Evolutionary conservation across 1,140 invertebrate species (phyloP).

Genomic region (Atopsyche davidsoni): DNA sequence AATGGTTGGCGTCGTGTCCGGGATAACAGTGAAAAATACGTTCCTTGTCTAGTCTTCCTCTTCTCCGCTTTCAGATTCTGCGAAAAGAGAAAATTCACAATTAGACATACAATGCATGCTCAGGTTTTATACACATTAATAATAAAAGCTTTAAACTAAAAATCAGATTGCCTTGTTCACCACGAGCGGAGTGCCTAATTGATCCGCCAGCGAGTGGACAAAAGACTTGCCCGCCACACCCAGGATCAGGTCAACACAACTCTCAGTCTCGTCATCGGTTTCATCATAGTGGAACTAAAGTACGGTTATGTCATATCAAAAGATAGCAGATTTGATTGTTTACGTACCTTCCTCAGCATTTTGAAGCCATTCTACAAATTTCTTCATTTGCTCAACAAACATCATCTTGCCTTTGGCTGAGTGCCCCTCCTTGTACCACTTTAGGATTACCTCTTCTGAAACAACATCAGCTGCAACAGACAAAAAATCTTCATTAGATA

Average conservation of each 20-base stretch:
- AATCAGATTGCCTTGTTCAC: constrained; percentile 16
- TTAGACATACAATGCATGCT: neutral
- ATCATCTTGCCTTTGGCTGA: constrained; percentile 92
- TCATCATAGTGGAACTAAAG: constrained; percentile 12
- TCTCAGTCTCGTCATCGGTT: constrained; percentile 26
- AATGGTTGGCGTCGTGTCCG: neutral
- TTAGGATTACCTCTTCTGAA: constrained; percentile 85
- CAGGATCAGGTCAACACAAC: neutral
- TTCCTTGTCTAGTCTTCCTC: constrained; percentile 24
- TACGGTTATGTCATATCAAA: neutral
- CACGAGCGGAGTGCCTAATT: neutral
- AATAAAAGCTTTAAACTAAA: neutral
- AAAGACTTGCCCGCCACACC: constrained; percentile 11
- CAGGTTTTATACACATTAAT: neutral
- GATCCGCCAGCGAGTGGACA: neutral
- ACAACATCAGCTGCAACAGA: constrained; percentile 67
- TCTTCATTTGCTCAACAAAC: constrained; percentile 96
- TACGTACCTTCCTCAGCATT: constrained; percentile 81
- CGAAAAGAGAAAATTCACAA: constrained; percentile 2
- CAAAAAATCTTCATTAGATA: neutral
- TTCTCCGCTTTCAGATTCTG: constrained; percentile 30
- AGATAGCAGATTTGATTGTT: neutral
- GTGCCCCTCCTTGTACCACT: constrained; percentile 91
- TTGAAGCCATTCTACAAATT: constrained; percentile 94
- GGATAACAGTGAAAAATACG: neutral